Evolutionary conservation across 2,888 invertebrate genomes (phyloP), one percentile per base, ranked within the genome.

Genomic region (Eupithecia exiguata): DNA sequence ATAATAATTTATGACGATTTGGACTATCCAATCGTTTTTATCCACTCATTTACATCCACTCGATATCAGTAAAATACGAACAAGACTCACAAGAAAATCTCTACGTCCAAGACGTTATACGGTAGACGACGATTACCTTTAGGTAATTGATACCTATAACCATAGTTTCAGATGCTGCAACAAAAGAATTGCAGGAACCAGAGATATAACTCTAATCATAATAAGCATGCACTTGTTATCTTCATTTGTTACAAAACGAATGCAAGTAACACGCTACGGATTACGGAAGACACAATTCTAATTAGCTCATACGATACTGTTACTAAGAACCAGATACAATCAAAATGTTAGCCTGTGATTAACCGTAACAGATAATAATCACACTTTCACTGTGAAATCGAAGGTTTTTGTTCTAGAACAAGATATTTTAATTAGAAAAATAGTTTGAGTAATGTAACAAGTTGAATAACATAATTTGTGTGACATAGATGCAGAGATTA

Each of bases 321-420:
- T 79, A 68, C 21, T 58, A 58, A 58, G 9, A 53, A 53, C 53
- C 75, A 82, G 86, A 89, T 89, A 83, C 79, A 77, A 79, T 77
- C 71, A 72, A 67, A 77, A 78, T 72, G 70, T 72, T 78, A 72
- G 75, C 77, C 72, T 78, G 77, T 69, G 61, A 74, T 78, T 74
- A 74, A 49, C 65, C 66, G 66, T 68, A 38, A 67, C 49, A 75
- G 87, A 87, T 88, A 84, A 83, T 40, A 77, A 84, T 86, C 86
- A 81, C 77, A 86, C 87, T 89, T 88, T 89, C 87, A 83, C 84
- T 85, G 81, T 80, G 83, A 87, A 87, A 87, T 74, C 79, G 86
- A 89, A 87, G 87, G 88, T 86, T 88, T 81, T 80, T 36, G 43
- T 36, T 70, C 58, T 72, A 71, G 43, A 70, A 75, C 77, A 72